Evolutionary conservation across 2,113 vertebrate species (phyloP).

Genomic region (Pachyramphus minor): DNA sequence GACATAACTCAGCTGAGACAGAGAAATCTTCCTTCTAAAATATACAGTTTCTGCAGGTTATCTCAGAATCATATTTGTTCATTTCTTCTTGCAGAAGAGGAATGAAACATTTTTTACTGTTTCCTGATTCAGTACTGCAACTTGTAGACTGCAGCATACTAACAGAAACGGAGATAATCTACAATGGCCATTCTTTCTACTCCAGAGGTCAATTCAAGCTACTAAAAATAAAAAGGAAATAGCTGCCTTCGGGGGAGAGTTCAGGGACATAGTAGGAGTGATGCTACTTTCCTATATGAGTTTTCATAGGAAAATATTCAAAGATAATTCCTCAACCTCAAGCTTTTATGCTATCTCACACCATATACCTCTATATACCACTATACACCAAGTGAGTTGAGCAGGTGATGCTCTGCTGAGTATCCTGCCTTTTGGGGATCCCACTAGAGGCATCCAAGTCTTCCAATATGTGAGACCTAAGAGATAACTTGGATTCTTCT

Average conservation of each 20-base stretch:
- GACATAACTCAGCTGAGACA: neutral
- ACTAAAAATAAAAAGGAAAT: neutral
- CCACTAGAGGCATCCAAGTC: neutral
- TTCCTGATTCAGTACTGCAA: neutral
- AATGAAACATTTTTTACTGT: neutral
- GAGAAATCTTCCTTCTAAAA: neutral
- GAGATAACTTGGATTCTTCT: neutral
- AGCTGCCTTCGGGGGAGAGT: neutral
- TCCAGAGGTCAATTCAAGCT: neutral
- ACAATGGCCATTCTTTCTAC: neutral
- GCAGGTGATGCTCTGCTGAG: neutral
- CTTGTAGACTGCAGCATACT: neutral
- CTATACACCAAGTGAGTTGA: neutral
- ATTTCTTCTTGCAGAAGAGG: neutral
- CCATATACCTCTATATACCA: neutral
- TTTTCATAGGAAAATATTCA: neutral
- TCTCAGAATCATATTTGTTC: neutral
- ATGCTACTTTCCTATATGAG: neutral
- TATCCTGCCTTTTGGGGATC: neutral
- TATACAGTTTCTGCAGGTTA: neutral
- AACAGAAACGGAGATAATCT: neutral
- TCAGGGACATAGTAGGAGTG: neutral
- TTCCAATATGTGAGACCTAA: neutral
- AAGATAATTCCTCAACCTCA: neutral
- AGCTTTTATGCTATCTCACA: neutral